These are phyloP conservation scores for Nasonia vitripennis DNA, from an alignment of 1,140 invertebrate genomes.

Conservation along the genomic window DNA sequence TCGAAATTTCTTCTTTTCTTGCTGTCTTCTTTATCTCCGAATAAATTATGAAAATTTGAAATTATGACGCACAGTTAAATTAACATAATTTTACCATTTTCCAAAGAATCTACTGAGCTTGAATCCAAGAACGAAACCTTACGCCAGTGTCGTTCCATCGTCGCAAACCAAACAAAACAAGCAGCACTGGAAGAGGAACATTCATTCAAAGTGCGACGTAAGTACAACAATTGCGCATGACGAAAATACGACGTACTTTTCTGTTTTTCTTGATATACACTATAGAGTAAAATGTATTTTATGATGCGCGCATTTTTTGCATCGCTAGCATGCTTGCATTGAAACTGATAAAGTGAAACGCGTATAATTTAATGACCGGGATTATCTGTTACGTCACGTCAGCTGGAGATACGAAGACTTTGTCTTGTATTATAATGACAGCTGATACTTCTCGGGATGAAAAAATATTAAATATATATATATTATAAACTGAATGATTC, in stretches of 20 bases:
- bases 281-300: too few relatives aligned
- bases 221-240: conserved; percentile 66
- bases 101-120: conserved; percentile 87
- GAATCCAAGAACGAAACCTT: conserved; percentile 87
- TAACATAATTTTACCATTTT: conserved; percentile 56
- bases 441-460: too few relatives aligned
- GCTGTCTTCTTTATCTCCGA: conserved; percentile 6
- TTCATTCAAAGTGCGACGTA: conserved; percentile 89
- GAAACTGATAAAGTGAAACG: too few relatives aligned
- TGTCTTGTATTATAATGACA: too few relatives aligned
- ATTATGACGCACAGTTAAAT: too few relatives aligned
- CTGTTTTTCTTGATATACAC: neutral
- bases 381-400: too few relatives aligned
- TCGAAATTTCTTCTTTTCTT: conserved; percentile 27
- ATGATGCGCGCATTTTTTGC: too few relatives aligned
- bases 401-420: too few relatives aligned
- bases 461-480: too few relatives aligned
- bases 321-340: too few relatives aligned
- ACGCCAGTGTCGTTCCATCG: conserved; percentile 88
- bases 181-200: conserved; percentile 96
- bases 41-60: neutral
- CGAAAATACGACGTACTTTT: neutral
- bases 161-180: conserved; percentile 90
- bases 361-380: too few relatives aligned
- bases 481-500: too few relatives aligned